Conservation (phyloP, 2,888 invertebrate genomes). For the Halocaridina rubra region DNA sequence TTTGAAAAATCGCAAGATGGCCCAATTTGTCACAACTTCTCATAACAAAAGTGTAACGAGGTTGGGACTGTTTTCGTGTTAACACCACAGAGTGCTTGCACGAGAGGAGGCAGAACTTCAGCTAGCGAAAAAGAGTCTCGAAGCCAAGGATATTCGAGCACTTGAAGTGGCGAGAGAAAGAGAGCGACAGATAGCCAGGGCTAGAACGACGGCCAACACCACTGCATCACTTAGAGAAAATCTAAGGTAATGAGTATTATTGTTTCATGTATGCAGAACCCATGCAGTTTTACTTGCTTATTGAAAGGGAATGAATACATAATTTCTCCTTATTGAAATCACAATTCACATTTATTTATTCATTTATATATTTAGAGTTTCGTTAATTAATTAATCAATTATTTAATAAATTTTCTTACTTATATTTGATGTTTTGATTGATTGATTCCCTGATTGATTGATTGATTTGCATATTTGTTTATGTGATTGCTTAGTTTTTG, state of each 20-base stretch:
- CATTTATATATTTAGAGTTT: not conserved
- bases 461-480: no score
- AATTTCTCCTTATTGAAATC: no score
- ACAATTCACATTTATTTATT: not conserved
- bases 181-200: constrained; percentile 22
- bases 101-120: constrained; percentile 26
- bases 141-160: constrained; percentile 29
- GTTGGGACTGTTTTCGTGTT: no score
- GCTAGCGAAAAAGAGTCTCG: constrained; percentile 21
- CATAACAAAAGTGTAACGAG: no score
- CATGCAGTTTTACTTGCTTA: not conserved
- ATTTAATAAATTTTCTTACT: not conserved
- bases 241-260: constrained; percentile 37
- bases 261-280: no score
- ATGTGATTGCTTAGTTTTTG: no score
- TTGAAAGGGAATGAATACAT: no score
- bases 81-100: constrained; percentile 22
- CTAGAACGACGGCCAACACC: constrained; percentile 26
- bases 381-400: not conserved
- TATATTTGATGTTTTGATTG: not conserved
- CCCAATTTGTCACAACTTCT: no score
- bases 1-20: no score
- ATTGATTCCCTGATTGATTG: no score
- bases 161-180: constrained; percentile 26
- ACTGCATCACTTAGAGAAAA: constrained; percentile 38